Base-by-base conservation (phyloP, 2,113 vertebrate species). In the Glaucidium brasilianum region DNA sequence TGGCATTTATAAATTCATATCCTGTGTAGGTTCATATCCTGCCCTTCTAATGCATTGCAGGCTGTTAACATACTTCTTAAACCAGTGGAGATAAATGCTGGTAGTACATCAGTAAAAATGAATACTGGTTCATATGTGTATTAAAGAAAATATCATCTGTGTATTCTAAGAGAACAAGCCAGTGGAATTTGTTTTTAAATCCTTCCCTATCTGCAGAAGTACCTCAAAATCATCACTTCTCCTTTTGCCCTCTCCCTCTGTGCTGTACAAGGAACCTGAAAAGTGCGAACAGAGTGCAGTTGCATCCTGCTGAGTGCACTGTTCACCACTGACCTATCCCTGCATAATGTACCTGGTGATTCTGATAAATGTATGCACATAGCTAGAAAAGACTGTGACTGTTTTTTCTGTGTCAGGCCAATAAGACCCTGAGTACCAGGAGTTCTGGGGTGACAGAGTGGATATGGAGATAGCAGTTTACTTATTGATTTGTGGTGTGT, bases 1-100 rank as follows among this genome's bases (percentile, higher is more conserved):
- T 72, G 53, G 37, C 76, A 79, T 96, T 94, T 92, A 89, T 78
- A 94, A 87, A 92, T 96, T 91, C 86, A 75, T 95, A 92, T 81
- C 86, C 86, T 95, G 83, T 79, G 50, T 47, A 67, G 45, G 49
- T 87, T 94, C 80, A 76, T 76, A 90, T 88, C 77, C 91, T 95
- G 84, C 69, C 53, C 22, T 62, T 80, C 45, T 86, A 93, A 94
- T 58, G 90, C 45, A 58, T 43, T 83, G 71, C 92, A 90, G 85
- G 63, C 80, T 96, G 49, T 69, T 79, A 79, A 76, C 11, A 15
- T 58, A 23, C 53, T 85, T 45, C 72, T 92, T 93, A 88, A 73
- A 37, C 74, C 23, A 41, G 9, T 63, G 26, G 77, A 79, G 87
- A 88, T 79, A 69, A 87, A 79, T 12, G 9, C 17, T 0, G 0